These are phyloP conservation scores for Choloepus hoffmanni DNA, from an alignment of 2,113 vertebrate genomes.

Conservation along the genomic window DNA sequence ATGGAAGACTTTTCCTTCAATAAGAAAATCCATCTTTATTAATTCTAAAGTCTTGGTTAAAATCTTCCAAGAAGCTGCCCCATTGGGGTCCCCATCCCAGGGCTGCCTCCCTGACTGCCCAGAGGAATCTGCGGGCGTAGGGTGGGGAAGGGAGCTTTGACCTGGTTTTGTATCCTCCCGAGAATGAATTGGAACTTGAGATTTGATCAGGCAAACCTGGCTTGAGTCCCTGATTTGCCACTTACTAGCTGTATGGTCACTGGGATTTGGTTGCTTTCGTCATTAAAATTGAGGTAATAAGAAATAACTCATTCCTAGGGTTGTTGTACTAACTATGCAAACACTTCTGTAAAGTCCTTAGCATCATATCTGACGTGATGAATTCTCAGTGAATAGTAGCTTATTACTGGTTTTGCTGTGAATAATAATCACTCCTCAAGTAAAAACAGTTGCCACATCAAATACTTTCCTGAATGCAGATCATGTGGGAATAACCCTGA, in stretches of 20 bases:
- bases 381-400: neutral
- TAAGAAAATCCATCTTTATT: neutral
- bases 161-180: neutral
- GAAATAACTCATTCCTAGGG: neutral
- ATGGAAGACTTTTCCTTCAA: neutral
- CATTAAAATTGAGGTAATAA: neutral
- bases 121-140: neutral
- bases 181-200: neutral
- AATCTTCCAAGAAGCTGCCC: neutral
- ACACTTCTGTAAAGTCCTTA: neutral
- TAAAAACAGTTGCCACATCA: neutral
- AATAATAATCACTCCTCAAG: conserved; percentile 4
- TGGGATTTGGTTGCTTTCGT: neutral
- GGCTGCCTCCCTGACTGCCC: accelerated
- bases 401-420: neutral
- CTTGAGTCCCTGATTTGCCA: neutral
- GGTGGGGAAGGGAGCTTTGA: neutral
- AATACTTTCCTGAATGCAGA: neutral
- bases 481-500: neutral
- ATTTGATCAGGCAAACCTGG: neutral
- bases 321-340: neutral
- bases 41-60: neutral
- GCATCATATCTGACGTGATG: neutral
- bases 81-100: accelerated
- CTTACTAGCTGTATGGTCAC: neutral